Evolutionary conservation across 2,113 vertebrate species (phyloP).

Genomic region (Dryoscopus gambensis): DNA sequence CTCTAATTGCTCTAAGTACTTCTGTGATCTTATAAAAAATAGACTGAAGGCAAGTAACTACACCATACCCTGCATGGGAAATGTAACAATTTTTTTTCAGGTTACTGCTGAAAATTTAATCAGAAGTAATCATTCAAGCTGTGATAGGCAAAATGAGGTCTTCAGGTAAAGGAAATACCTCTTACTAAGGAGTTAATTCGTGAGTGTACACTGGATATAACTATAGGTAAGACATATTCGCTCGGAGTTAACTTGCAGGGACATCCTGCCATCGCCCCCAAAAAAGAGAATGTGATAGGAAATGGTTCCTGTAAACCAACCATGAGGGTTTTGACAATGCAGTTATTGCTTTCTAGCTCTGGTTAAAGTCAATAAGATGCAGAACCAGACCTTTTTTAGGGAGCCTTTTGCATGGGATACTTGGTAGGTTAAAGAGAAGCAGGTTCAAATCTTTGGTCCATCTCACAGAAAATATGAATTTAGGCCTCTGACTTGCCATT

Average conservation of each 20-base stretch:
- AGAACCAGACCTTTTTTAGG: background rate
- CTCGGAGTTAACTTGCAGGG: background rate
- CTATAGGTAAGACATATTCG: background rate
- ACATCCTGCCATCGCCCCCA: background rate
- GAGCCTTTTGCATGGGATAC: background rate
- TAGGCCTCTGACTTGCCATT: background rate
- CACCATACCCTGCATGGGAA: background rate
- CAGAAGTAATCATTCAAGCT: background rate
- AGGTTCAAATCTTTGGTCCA: background rate
- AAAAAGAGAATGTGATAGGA: background rate
- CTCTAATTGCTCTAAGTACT: constrained; percentile 1
- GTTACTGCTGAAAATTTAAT: background rate
- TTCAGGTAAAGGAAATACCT: background rate
- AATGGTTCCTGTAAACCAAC: background rate
- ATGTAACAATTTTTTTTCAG: background rate
- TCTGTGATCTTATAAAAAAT: background rate
- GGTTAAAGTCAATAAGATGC: background rate
- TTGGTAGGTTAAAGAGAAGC: background rate
- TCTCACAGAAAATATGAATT: background rate
- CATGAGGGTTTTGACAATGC: background rate
- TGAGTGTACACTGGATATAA: background rate
- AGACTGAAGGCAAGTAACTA: background rate
- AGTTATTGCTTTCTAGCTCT: background rate
- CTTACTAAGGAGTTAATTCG: background rate
- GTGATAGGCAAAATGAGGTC: background rate